Evolutionary conservation across 2,113 vertebrate genomes (phyloP).

Genomic region (Sceloporus tristichus): DNA sequence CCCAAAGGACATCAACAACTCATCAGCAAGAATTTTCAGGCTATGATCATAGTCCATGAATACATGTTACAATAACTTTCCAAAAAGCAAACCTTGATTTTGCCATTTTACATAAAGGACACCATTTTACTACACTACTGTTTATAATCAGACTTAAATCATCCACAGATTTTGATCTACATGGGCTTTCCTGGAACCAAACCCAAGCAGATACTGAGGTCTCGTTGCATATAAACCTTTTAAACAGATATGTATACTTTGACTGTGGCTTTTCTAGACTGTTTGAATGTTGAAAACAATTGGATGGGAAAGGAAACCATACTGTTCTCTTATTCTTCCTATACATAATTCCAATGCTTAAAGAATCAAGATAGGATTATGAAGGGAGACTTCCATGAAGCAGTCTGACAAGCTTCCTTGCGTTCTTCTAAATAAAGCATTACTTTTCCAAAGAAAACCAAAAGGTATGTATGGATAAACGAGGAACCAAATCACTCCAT

Average conservation of each 20-base stretch:
- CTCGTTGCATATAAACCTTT: not conserved
- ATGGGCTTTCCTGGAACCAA: too few relatives aligned
- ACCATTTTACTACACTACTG: too few relatives aligned
- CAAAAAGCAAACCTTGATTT: too few relatives aligned
- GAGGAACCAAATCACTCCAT: conserved; percentile 42
- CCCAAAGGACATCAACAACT: too few relatives aligned
- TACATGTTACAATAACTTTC: too few relatives aligned
- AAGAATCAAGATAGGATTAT: not conserved
- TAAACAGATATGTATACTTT: not conserved
- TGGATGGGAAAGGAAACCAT: not conserved
- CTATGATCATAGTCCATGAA: too few relatives aligned
- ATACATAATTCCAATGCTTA: conserved; percentile 24
- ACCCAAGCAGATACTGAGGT: too few relatives aligned
- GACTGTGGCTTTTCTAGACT: not conserved
- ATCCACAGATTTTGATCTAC: too few relatives aligned
- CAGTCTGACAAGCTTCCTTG: conserved; percentile 37
- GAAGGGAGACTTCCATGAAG: conserved; percentile 33
- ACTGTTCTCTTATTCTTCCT: conserved; percentile 4
- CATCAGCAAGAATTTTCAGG: not conserved
- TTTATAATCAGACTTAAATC: too few relatives aligned
- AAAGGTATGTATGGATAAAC: conserved; percentile 29
- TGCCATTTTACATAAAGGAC: too few relatives aligned
- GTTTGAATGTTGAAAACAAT: not conserved
- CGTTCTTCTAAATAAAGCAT: conserved; percentile 44
- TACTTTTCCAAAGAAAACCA: not conserved